Conservation (phyloP, 92 coral and sea anemone species). For the Muricea muricata region DNA sequence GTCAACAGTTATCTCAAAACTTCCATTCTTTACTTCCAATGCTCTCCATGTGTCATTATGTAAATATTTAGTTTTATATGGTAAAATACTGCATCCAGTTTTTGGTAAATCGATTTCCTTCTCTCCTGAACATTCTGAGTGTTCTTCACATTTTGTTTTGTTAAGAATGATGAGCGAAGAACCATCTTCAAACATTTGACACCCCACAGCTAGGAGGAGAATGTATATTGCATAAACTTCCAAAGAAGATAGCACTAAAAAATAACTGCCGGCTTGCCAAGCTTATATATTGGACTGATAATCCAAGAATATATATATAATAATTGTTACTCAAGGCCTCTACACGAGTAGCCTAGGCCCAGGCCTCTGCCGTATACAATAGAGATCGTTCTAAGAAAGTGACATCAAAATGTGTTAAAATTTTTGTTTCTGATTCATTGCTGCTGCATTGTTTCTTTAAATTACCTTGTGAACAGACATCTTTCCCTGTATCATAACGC, state of each 20-base stretch:
- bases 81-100: neutral
- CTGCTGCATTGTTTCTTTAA: neutral
- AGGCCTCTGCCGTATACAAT: no score
- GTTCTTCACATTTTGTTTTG: neutral
- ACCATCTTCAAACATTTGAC: neutral
- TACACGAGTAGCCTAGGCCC: no score
- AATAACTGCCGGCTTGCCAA: no score
- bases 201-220: neutral
- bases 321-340: no score
- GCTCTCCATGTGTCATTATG: neutral
- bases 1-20: neutral
- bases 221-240: no score
- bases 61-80: neutral
- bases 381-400: no score
- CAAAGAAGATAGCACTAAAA: no score
- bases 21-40: neutral
- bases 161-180: constrained; percentile 5
- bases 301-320: no score
- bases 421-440: neutral
- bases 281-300: no score
- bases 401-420: neutral
- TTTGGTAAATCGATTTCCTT: neutral
- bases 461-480: constrained; percentile 4
- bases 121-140: neutral
- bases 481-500: neutral